Evolutionary conservation across 2,888 invertebrate species (phyloP), one percentile per base, ranked within the genome.

Genomic region (Drosophila suboccidentalis): DNA sequence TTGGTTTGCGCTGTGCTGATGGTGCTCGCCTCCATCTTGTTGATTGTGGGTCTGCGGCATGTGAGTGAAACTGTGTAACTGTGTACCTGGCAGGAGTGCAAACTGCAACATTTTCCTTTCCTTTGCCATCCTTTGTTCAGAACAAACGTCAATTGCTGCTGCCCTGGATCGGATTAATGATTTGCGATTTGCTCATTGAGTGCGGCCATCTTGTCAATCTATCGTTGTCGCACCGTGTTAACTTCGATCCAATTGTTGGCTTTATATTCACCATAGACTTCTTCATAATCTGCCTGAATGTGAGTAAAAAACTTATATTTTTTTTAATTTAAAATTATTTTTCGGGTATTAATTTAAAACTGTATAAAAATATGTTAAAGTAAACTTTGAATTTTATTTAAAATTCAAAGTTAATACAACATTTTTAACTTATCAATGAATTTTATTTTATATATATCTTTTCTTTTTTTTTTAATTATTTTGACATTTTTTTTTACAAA

Each of bases 251-350:
- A 1, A 94, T 95, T 71, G 95, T 95, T 3, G 95, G 96, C 49
- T 95, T 96, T 88, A 93, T 97, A 75, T 95, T 96, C 91, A 96
- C 96, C 1, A 90, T 96, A 91, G 96, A 96, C 91, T 96, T 97
- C 91, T 97, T 97, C 93, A 94, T 96, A 58, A 94, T 95, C 82
- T 94, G 95, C 78, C 92, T 96, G 77, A 96, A 97, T 92, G 97
- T 97, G 93, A 96, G 96, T 84, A 9, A 10, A 10, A 6, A 1
- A 43, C 15, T 44, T 53, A n/a, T 19, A 43, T 29, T 29, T 29
- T 29, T 8, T 29, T 29, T 39, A 19, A 3, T 5, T 26, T n/a
- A n/a, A n/a, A n/a, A n/a, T n/a, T n/a, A n/a, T n/a, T n/a, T n/a
- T n/a, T n/a, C n/a, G n/a, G n/a, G n/a, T n/a, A n/a, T n/a, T n/a